Conservation (phyloP, 2,113 vertebrate species). For the Rhea pennata region DNA sequence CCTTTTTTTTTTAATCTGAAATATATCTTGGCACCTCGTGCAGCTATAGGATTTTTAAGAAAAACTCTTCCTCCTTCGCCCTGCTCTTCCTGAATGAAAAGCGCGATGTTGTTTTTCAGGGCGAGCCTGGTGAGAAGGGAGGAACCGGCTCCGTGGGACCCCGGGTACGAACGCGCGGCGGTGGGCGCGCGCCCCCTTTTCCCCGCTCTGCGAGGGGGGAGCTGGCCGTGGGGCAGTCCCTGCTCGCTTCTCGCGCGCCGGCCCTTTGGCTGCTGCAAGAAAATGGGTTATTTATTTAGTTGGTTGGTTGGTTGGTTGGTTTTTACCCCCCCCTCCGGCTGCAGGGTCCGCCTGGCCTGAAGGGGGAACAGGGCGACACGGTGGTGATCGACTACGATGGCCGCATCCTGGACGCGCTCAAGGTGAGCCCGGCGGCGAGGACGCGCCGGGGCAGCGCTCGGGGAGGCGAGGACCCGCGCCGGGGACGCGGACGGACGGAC, state of each 20-base stretch:
- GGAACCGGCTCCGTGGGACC: constrained; percentile 69
- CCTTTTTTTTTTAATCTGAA: neutral
- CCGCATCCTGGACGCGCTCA: constrained; percentile 89
- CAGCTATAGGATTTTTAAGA: neutral
- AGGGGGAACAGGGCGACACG: constrained; percentile 84
- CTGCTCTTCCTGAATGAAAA: neutral
- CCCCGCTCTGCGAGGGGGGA: no score
- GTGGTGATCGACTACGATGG: constrained; percentile 92
- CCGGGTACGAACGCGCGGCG: constrained; percentile 65
- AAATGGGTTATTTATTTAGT: neutral
- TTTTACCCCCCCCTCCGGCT: neutral
- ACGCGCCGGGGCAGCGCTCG: neutral
- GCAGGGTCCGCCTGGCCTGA: constrained; percentile 76
- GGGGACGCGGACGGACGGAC: no score
- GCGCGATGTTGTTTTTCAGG: constrained; percentile 75
- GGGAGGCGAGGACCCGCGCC: no score
- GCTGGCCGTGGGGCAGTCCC: no score
- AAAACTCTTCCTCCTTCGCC: neutral
- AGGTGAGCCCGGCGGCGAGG: constrained; percentile 70
- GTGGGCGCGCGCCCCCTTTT: no score
- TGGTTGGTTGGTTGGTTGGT: neutral
- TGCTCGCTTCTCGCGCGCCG: no score
- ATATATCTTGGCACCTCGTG: neutral
- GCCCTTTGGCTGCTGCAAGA: neutral
- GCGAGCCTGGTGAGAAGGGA: constrained; percentile 85